Conservation (phyloP, 2,888 invertebrate genomes). For the Uropetala carovei region DNA sequence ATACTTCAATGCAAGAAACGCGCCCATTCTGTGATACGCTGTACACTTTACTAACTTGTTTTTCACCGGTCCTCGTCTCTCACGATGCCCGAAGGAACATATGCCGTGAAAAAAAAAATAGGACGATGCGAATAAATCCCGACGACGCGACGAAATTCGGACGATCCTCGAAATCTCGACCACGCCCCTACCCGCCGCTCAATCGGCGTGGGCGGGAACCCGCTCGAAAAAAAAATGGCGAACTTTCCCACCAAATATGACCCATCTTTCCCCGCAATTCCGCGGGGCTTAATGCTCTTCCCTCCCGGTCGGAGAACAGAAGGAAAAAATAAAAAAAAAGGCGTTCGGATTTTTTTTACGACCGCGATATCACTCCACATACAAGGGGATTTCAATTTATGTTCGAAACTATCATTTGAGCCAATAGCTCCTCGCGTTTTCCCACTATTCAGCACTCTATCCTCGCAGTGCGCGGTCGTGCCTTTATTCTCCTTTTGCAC, state of each 20-base stretch:
- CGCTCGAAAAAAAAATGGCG: not conserved
- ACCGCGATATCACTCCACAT: not conserved
- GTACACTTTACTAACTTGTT: too few species aligned
- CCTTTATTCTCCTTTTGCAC: too few species aligned
- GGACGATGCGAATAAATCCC: not conserved
- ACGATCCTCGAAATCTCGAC: not conserved
- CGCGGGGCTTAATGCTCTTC: not conserved
- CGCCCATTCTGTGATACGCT: too few species aligned
- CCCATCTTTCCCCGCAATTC: not conserved
- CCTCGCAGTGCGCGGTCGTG: too few species aligned
- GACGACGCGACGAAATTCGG: not conserved
- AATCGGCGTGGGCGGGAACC: not conserved
- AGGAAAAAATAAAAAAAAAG: not conserved
- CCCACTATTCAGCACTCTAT: not conserved
- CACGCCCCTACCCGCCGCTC: not conserved
- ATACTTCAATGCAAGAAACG: too few species aligned
- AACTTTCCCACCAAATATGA: not conserved
- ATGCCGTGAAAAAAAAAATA: not conserved
- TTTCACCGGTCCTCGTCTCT: not conserved
- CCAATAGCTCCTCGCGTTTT: not conserved
- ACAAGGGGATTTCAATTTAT: constrained; percentile 3
- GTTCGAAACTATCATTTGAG: not conserved
- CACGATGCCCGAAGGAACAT: not conserved
- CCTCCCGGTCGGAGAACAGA: not conserved
- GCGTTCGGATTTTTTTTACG: not conserved